Conservation (phyloP, 2,888 invertebrate genomes). For the Podotricha telesiphe region DNA sequence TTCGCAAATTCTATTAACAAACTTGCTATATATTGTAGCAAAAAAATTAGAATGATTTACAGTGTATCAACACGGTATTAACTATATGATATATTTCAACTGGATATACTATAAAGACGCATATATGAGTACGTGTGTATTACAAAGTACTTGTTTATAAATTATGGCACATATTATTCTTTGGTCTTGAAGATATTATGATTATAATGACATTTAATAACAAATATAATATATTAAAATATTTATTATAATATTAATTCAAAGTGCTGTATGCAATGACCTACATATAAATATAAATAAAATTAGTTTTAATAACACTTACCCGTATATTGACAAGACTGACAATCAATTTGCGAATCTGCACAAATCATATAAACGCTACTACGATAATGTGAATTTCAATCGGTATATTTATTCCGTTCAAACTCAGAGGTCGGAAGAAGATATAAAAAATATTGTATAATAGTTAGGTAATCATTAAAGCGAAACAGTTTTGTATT, state of each 20-base stretch:
- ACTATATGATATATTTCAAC: background rate
- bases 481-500: background rate
- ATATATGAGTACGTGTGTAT: background rate
- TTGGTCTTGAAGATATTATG: background rate
- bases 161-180: constrained; percentile 3
- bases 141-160: background rate
- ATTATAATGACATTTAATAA: background rate
- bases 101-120: background rate
- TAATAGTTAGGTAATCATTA: background rate
- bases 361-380: background rate
- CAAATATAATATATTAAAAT: background rate
- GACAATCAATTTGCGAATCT: constrained; percentile 8
- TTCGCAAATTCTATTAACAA: constrained; percentile 24
- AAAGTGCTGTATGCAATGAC: constrained; percentile 25
- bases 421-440: background rate
- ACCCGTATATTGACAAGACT: constrained; percentile 8
- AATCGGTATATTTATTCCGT: background rate
- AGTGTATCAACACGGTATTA: background rate
- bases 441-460: background rate
- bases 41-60: background rate
- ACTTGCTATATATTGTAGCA: background rate
- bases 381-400: background rate
- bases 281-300: constrained; percentile 19
- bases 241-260: constrained; percentile 5
- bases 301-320: constrained; percentile 16